Base-by-base conservation (phyloP, 2,113 vertebrate species). In the Jacana jacana region DNA sequence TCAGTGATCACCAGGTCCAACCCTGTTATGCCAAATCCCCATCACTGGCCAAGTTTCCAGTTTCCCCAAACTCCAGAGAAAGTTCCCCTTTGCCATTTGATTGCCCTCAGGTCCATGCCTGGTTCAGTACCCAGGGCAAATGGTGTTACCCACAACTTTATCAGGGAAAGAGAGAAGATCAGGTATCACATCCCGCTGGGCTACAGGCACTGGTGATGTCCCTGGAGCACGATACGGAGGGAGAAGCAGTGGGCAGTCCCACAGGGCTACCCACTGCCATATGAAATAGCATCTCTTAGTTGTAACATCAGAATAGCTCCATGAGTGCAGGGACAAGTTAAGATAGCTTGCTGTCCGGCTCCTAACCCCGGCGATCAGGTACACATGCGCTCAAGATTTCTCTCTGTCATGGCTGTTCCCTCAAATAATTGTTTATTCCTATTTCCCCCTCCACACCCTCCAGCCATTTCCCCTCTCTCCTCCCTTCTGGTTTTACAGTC, bases 21-120 rank as follows among this genome's bases (percentile, higher is more conserved):
- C 25, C 13, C 33, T 33, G 24, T 54, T 28, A 8, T 0, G 0
- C 46, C 46, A 65, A 75, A 81, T 46, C 13, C 27, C 42, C 5
- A 4, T 73, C 81, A 42, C 39, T 42, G 16, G 12, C 37, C 1
- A 8, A 55, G 5, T 39, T 90, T 48, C 64, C 42, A 16, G 18
- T 46, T 86, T 87, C 64, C 42, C 20, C 54, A 49, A 89, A 44
- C 6, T 31, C 12, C 30, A 19, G 6, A 48, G 71, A 37, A 57
- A 80, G 35, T 3, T 77, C 24, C 17, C 24, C 24, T 46, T 63
- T 57, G 24, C 24, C 55, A 4, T 72, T 40, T 51, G 28, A 44
- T 58, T 61, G 13, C 52, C 2, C 2, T 7, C 40, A 65, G 25
- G 18, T 28, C 40, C 1, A 0, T 1, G 1, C n/a, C 66, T 52